phyloP scores from a whole-genome alignment of 2,888 invertebrate species.

The Cosmia pyralina region DNA sequence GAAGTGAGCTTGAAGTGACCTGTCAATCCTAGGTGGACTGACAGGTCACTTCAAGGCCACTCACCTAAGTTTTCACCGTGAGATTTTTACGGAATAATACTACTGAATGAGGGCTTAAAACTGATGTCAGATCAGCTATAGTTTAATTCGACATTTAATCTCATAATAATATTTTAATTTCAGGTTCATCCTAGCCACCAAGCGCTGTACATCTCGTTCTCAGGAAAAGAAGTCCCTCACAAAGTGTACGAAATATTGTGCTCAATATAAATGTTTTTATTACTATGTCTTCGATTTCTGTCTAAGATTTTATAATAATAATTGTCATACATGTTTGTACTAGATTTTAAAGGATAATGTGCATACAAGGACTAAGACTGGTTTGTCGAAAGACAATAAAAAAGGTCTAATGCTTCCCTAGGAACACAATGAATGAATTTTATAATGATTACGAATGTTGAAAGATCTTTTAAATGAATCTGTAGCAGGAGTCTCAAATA shows the following conservation, averaged over 20 bases:
- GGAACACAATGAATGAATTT: slow-evolving; percentile 30
- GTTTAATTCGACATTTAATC: background rate
- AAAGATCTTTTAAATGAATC: slow-evolving; percentile 39
- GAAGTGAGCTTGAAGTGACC: too few relatives aligned
- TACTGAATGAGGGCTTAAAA: background rate
- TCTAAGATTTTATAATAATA: slow-evolving; percentile 43
- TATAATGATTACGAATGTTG: slow-evolving; percentile 42
- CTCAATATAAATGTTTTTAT: slow-evolving; percentile 52
- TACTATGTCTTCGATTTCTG: slow-evolving; percentile 7
- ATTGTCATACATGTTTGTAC: slow-evolving; percentile 39
- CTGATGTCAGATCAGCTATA: background rate
- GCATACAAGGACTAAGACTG: slow-evolving; percentile 50
- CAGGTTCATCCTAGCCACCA: slow-evolving; percentile 86
- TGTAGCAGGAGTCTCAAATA: slow-evolving; percentile 45
- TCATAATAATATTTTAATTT: slow-evolving; percentile 35
- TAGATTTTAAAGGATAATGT: slow-evolving; percentile 31
- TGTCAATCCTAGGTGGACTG: too few relatives aligned
- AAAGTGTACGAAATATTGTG: slow-evolving; percentile 81
- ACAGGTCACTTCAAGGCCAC: too few relatives aligned
- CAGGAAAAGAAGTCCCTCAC: slow-evolving; percentile 81
- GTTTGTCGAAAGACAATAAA: slow-evolving; percentile 55
- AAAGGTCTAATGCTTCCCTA: slow-evolving; percentile 34
- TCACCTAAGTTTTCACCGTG: too few relatives aligned
- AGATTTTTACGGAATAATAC: too few relatives aligned
- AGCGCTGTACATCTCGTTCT: slow-evolving; percentile 82